These are phyloP conservation scores for Pachliopta kotzebuea DNA, from an alignment of 2,888 invertebrate genomes.

Conservation along the genomic window DNA sequence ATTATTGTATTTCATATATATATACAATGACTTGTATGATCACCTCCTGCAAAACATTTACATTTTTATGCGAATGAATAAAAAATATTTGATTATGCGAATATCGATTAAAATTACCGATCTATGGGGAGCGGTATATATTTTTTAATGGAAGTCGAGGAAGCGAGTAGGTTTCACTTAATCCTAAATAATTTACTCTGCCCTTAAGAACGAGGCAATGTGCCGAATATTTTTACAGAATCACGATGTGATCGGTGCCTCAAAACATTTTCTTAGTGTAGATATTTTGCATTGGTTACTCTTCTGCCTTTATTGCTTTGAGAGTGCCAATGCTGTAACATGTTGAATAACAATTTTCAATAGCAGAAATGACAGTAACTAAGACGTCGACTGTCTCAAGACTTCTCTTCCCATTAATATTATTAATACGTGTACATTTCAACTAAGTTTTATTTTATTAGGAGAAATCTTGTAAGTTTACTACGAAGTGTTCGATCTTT, in stretches of 20 bases:
- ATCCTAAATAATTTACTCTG: neutral
- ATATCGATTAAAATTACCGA: neutral
- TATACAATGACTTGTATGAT: neutral
- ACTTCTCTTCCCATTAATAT: too few species aligned
- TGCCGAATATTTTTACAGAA: neutral
- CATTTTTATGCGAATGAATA: neutral
- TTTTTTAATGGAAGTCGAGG: neutral
- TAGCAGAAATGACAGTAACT: too few species aligned
- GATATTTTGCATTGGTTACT: neutral
- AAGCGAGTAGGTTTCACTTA: neutral
- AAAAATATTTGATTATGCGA: neutral
- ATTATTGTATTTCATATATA: too few species aligned
- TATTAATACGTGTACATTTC: too few species aligned
- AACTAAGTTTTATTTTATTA: too few species aligned
- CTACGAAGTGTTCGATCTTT: too few species aligned
- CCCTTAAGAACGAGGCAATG: neutral
- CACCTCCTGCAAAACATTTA: neutral
- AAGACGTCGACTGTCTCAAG: too few species aligned
- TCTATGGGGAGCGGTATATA: neutral
- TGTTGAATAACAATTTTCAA: too few species aligned
- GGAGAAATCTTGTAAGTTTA: too few species aligned
- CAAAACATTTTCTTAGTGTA: neutral
- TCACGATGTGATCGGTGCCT: neutral
- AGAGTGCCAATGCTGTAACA: too few species aligned
- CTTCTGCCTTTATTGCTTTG: neutral